Evolutionary conservation across 1,140 invertebrate species (phyloP), one percentile per base, ranked within the genome.

Genomic region (Drosophila nebulosa): DNA sequence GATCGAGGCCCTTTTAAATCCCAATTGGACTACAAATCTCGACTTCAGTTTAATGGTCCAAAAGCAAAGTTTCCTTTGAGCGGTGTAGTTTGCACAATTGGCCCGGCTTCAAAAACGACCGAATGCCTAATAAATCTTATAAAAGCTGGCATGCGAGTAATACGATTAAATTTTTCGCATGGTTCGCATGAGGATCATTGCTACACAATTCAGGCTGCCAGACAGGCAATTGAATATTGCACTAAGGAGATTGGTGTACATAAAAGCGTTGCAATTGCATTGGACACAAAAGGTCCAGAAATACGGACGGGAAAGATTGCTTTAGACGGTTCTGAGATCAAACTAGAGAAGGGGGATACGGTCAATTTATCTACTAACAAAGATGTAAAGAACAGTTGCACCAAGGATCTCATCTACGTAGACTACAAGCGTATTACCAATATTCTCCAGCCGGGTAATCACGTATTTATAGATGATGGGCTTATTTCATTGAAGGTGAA

Each of bases 221-320:
- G 97, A 9, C 91, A 94, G 74, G 98, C 98, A 2, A 95, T 95
- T 51, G 94, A 94, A 63, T 95, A 94, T 72, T 95, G 97, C 65
- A 94, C 94, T 52, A 92, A 94, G n/a, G 95, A 95, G 69, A 58
- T 57, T 1, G 83, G 74, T 0, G 53, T 76, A 5, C 46, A 51
- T 7, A 63, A 52, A 14, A 22, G 66, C 0, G 92, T 95, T 6
- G 95, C 95, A 4, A 97, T 99, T 89, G 98, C 98, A 21, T 92
- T 99, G 14, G 98, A 99, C 88, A 99, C 98, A 0, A 99, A 99
- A 92, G 98, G 98, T 3, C 98, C 98, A 0, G 98, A 99, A 93
- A 99, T 99, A 75, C 94, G 98, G 89, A 99, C 98, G 64, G 98
- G 98, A 0, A 92, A 98, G 1, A 92, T 99, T 16, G 95, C 97